Evolutionary conservation across 2,797 vertebrate species (phyloP).

Genomic region (Microcaecilia unicolor): DNA sequence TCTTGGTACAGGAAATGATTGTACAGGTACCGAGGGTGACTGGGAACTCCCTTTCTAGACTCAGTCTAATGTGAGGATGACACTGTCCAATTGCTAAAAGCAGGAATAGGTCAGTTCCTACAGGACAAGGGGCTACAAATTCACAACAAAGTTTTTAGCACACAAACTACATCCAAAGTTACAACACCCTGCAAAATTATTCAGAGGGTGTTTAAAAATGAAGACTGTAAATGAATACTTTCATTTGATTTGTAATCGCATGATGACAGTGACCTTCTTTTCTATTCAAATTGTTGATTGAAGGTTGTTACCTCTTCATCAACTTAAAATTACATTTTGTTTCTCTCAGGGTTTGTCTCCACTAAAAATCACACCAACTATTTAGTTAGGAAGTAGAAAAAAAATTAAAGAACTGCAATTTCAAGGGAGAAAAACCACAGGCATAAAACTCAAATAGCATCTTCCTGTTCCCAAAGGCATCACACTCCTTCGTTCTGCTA

Average conservation of each 20-base stretch:
- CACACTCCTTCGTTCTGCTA: constrained; percentile 68
- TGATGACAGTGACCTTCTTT: constrained; percentile 17
- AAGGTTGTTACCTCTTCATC: constrained; percentile 45
- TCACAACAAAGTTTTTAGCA: too few relatives aligned
- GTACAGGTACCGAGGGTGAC: too few relatives aligned
- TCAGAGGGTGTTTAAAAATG: too few relatives aligned
- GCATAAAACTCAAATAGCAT: constrained; percentile 55
- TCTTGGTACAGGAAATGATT: too few relatives aligned
- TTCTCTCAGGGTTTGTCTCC: constrained; percentile 27
- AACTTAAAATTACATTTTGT: constrained; percentile 38
- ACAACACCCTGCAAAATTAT: too few relatives aligned
- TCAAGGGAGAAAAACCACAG: constrained; percentile 33
- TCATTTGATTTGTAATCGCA: constrained; percentile 22
- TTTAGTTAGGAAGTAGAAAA: constrained; percentile 48
- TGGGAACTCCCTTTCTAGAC: too few relatives aligned
- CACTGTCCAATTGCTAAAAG: constrained; percentile 19
- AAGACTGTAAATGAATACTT: constrained; percentile 31
- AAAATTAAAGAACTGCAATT: constrained; percentile 47
- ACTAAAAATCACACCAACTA: constrained; percentile 26
- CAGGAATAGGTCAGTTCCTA: too few relatives aligned
- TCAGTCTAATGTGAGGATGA: too few relatives aligned
- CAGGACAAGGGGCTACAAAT: too few relatives aligned
- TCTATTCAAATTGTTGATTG: constrained; percentile 51
- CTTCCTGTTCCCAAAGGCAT: constrained; percentile 44
- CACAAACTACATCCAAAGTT: too few relatives aligned